Evolutionary conservation across 2,797 vertebrate species (phyloP), one percentile per base, ranked within the genome.

Genomic region (Pipistrellus pipistrellus): DNA sequence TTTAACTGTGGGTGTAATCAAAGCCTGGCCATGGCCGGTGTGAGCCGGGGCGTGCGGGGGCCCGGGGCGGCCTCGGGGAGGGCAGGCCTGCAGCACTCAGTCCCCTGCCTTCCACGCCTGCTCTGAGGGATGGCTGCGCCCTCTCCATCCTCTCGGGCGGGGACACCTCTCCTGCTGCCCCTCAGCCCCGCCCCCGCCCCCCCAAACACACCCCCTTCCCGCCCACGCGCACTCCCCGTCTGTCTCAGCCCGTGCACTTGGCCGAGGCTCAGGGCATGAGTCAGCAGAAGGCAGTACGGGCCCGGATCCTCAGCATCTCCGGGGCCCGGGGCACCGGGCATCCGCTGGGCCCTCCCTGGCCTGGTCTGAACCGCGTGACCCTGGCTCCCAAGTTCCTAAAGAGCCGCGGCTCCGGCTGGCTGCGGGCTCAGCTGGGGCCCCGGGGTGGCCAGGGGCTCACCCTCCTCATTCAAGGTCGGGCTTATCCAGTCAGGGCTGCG

Each of bases 21-120:
- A 97, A 95, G 97, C 94, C 97, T 97, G 98, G 98, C 97, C 98
- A 98, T 95, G 89, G 88, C 57, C 72, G 97, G 96, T 51, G 95
- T 20, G 21, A 18, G 48, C 44, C 17, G 8, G 8, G 95, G 71
- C 59, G 86, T 32, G 59, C 27, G 3, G 68, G 82, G 85, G 51
- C 91, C 83, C 6, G 59, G 90, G 57, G 2, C 35, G 66, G 77
- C 91, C 76, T 38, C 38, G 10, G 84, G 57, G 84, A 62, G 73
- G 20, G 32, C 53, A 20, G 21, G 53, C 48, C 75, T 25, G 3
- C 0, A 46, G 3, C 0, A 46, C 0, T 4, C 23, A 4, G 64
- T 27, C 64, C 38, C 66, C 3, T 2, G 46, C 69, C 66, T 86
- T 27, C 30, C 1, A 1, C 3, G 38, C 66, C 62, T 84, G 84